A percentile compares a stretch with the other conserved stretches of the same genome.
phyloP scores from a whole-genome alignment of 2,888 invertebrate genomes.

The Willowsia nigromaculata region DNA sequence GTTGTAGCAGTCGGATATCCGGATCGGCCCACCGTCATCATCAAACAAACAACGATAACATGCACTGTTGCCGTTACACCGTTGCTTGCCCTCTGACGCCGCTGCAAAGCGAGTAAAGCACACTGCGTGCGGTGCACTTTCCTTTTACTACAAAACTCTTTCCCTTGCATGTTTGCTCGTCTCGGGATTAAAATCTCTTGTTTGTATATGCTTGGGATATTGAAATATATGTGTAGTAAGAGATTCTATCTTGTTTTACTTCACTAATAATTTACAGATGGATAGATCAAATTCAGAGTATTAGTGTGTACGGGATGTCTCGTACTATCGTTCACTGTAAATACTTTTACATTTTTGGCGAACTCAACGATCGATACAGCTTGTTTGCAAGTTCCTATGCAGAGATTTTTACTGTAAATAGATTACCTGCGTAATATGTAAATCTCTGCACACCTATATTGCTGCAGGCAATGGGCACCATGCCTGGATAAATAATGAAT shows the following conservation, averaged over 20 bases:
- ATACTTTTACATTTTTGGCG: too few species aligned
- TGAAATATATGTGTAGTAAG: not conserved
- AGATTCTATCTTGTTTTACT: not conserved
- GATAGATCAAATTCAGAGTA: too few species aligned
- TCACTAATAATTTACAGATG: not conserved
- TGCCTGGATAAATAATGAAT: too few species aligned
- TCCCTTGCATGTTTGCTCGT: not conserved
- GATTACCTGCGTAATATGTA: too few species aligned
- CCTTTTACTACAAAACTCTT: not conserved
- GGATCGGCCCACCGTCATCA: constrained; percentile 56
- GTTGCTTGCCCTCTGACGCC: not conserved
- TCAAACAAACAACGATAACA: constrained; percentile 35
- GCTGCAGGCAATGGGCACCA: too few species aligned
- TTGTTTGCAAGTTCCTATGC: too few species aligned
- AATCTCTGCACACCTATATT: too few species aligned
- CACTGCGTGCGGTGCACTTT: not conserved
- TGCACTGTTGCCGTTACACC: not conserved
- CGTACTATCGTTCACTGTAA: too few species aligned
- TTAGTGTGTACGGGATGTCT: too few species aligned
- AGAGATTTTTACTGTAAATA: too few species aligned
- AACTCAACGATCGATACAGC: too few species aligned
- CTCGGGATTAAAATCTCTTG: constrained; percentile 1
- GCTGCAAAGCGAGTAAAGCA: not conserved
- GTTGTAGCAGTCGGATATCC: constrained; percentile 61
- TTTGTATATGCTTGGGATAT: not conserved